Base-by-base conservation (phyloP, 2,797 vertebrate genomes). In the Psittacula derbiana region DNA sequence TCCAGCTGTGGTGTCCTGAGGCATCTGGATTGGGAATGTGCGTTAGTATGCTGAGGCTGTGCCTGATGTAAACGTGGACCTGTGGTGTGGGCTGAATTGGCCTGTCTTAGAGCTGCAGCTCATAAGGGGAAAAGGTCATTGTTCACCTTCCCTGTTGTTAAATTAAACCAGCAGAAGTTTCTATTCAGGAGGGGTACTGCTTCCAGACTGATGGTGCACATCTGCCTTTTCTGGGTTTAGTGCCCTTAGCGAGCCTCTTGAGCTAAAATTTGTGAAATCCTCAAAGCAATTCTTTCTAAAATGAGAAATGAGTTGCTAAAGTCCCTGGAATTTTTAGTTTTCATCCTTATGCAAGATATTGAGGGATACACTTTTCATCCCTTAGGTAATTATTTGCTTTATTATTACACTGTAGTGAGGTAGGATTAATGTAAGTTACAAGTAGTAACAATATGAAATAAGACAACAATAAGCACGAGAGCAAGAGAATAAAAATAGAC, bases 341-440 rank as follows among this genome's bases (percentile, higher is more conserved):
- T 61, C 24, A 20, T 71, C 20, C 40, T 78, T 43, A 52, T 50
- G 44, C 19, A 41, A 83, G 73, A 79, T 69, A 67, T 19, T 65
- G 49, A 71, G 38, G 43, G 52, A 58, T 73, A 19, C 0, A 4
- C 4, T 79, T 72, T 80, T 88, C 49, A 69, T 81, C 49, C 41
- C 86, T 50, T 75, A 81, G 57, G 75, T 90, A 86, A 70, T 91
- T 81, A 71, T 65, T 92, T 91, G 52, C 71, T 83, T 86, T 89
- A 86, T 57, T 92, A 76, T 88, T 85, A 84, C 13, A 5, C 36
- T 67, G 20, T 16, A 49, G 38, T 38, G 41, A 93, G 67, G 40
- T 69, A 74, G 43, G 88, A 83, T 90, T 86, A 76, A 78, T 88
- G 28, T 83, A 74, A 85, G 57, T 84, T 92, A 81, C 60, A 84